Base-by-base conservation (phyloP, 2,113 vertebrate species). In the Nerophis lumbriciformis region DNA sequence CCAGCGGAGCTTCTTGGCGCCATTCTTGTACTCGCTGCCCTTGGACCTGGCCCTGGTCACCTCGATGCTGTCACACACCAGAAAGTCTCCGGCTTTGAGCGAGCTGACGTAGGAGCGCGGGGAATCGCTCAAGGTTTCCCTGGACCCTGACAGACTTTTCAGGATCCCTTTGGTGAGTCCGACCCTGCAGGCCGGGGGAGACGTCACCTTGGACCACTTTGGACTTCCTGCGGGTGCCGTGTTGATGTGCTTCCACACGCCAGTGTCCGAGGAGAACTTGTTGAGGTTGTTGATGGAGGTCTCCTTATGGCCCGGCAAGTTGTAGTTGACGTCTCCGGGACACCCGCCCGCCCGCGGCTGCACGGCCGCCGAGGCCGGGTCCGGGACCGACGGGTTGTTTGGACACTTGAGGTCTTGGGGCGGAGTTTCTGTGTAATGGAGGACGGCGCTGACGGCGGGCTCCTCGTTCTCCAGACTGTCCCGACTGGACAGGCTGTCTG, bases 381-480 rank as follows among this genome's bases (percentile, higher is more conserved):
- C 9, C n/a, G 8, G 39, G 13, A 28, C 28, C 28, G 9, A 3
- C 6, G 8, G 4, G 8, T 49, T 13, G 14, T 61, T 50, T 45
- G 59, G 28, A 19, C 47, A 16, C 16, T 61, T 48, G 21, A 61
- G 44, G 13, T 49, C 59, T n/a, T 37, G 35, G 15, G 48, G 2
- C 28, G 45, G 45, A 9, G 37, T 61, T 61, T 48, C 59, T 8
- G n/a, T 37, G 47, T 48, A 48, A 8, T 48, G 47, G 14, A 61
- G 5, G 28, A 50, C 5, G 48, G 48, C 1, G 9, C 8, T 61
- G 14, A 50, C 35, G 2, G 15, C 83, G 79, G 53, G 73, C 8
- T 91, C 87, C 58, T 88, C 88, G 67, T 76, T 86, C 59, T 98
- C 94, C 80, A 98, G 91, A 74, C 95, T 99, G 84, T 99, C 95